phyloP scores from a whole-genome alignment of 2,797 vertebrate species.

The Coranthus polyacanthus region DNA sequence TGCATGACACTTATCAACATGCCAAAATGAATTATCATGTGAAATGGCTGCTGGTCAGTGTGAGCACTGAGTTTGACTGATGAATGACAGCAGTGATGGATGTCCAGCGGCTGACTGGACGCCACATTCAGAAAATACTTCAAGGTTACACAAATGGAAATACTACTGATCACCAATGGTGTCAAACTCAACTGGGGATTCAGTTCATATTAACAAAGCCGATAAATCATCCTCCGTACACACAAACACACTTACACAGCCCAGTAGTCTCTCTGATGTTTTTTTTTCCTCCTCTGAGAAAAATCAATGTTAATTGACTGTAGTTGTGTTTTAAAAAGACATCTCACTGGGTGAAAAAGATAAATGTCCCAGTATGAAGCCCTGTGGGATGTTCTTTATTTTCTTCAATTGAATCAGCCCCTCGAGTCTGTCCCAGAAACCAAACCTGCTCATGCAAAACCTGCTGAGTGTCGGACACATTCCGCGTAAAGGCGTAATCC shows the following conservation, averaged over 20 bases:
- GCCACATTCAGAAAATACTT: conserved; percentile 1
- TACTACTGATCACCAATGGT: conserved; percentile 9
- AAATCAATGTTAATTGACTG: conserved; percentile 62
- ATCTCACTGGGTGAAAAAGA: conserved; percentile 36
- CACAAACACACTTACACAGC: conserved; percentile 3
- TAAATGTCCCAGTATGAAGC: conserved; percentile 24
- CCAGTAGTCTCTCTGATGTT: not conserved
- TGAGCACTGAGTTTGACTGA: conserved; percentile 13
- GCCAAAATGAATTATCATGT: conserved; percentile 18
- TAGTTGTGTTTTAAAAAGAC: conserved; percentile 39
- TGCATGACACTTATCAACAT: conserved; percentile 17
- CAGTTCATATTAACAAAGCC: conserved; percentile 10
- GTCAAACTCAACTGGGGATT: conserved; percentile 6
- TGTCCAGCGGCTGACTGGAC: not conserved
- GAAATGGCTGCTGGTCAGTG: not conserved
- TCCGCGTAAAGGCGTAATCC: conserved; percentile 15
- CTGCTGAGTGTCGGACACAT: conserved; percentile 12
- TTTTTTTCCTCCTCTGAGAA: conserved; percentile 21
- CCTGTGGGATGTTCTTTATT: conserved; percentile 28
- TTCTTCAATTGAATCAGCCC: conserved; percentile 28
- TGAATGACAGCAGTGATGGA: conserved; percentile 21
- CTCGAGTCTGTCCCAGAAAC: not conserved
- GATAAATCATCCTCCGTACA: conserved; percentile 30
- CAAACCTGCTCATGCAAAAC: conserved; percentile 22
- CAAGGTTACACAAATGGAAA: conserved; percentile 11